A percentile compares a stretch with the other conserved stretches of the same genome.
Evolutionary conservation across 2,113 vertebrate species (phyloP).

Genomic region (Quiscalus mexicanus): DNA sequence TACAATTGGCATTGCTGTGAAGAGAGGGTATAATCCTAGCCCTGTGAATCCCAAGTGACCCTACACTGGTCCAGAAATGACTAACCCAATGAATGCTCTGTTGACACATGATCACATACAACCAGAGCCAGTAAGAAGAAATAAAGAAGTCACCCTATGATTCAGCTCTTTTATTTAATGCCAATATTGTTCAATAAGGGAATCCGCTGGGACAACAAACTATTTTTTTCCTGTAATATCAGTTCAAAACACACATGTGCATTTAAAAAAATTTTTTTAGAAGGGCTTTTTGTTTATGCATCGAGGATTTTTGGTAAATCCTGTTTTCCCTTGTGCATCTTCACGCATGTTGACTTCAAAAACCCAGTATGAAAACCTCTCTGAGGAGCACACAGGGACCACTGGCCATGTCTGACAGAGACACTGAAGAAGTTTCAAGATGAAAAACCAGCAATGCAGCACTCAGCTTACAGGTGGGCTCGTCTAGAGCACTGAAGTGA

Average conservation of each 20-base stretch:
- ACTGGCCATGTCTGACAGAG: background rate
- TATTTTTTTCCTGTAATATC: conserved; percentile 20
- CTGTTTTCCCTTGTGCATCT: background rate
- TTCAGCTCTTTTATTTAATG: conserved; percentile 80
- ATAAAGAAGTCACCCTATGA: conserved; percentile 78
- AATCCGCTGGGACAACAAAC: conserved; percentile 76
- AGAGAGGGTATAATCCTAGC: conserved; percentile 79
- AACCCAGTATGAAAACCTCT: background rate
- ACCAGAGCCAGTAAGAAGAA: conserved; percentile 82
- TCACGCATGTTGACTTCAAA: background rate
- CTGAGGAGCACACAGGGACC: background rate
- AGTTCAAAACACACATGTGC: conserved; percentile 20
- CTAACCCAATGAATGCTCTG: conserved; percentile 83
- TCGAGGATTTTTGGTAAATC: conserved; percentile 24
- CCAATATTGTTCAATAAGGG: conserved; percentile 84
- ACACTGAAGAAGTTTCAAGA: background rate
- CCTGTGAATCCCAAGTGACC: conserved; percentile 81
- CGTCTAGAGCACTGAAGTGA: background rate
- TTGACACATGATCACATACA: conserved; percentile 85
- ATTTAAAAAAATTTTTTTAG: background rate
- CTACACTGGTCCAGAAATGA: conserved; percentile 82
- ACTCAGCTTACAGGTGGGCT: background rate
- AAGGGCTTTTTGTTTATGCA: background rate
- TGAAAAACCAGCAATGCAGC: background rate
- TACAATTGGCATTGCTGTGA: conserved; percentile 80